Conservation (phyloP, 92 coral and sea anemone species). For the Bergia puertoricense region DNA sequence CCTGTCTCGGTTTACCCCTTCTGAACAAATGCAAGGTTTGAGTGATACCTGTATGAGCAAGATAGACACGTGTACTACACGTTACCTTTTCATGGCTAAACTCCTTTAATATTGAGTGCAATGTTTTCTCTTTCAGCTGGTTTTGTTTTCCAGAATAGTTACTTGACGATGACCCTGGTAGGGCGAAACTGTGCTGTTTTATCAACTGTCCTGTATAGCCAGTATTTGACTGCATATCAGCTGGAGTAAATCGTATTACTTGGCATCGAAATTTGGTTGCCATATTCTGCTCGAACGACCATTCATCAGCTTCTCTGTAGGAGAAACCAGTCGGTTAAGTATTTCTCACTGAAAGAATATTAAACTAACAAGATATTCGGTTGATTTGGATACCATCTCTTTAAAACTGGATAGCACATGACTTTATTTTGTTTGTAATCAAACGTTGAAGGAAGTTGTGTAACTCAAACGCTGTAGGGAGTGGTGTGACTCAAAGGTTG, state of each 20-base stretch:
- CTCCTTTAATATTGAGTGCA: constrained; percentile 19
- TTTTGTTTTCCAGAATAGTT: neutral
- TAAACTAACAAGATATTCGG: no score
- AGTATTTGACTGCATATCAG: neutral
- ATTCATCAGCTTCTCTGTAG: constrained; percentile 6
- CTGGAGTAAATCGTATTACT: constrained; percentile 21
- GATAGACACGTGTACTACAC: no score
- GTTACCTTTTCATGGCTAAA: constrained; percentile 36
- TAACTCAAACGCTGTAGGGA: no score
- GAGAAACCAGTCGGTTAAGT: neutral
- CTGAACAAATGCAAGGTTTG: no score
- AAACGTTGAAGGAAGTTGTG: no score
- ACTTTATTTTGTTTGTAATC: no score
- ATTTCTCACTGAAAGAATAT: neutral
- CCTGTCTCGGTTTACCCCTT: no score
- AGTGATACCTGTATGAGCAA: no score
- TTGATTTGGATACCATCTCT: no score
- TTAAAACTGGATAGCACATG: no score
- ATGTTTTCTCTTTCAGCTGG: neutral
- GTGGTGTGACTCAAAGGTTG: no score
- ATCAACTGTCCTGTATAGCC: neutral
- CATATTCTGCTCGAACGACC: constrained; percentile 35
- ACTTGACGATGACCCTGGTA: constrained; percentile 7
- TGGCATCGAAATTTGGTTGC: constrained; percentile 11
- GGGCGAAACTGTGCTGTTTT: constrained; percentile 7